Percentiles rank a stretch among this genome's conserved stretches.
phyloP scores from a whole-genome alignment of 2,113 vertebrate genomes.

The Hippocampus mohnikei region DNA sequence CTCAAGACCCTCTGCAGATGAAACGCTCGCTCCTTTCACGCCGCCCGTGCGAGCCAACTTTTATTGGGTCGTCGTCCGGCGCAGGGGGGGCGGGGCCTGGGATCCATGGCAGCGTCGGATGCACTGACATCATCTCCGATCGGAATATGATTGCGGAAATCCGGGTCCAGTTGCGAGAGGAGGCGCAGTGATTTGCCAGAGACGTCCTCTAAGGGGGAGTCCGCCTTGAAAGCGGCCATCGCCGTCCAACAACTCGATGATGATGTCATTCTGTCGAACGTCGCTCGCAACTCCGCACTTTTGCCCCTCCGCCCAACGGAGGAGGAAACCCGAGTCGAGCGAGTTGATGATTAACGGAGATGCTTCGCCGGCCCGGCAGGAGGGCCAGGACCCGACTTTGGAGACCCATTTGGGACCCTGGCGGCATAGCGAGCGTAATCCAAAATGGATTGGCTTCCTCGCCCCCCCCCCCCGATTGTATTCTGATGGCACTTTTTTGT shows the following conservation, averaged over 20 bases:
- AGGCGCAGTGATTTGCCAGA: too few relatives aligned
- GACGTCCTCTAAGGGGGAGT: too few relatives aligned
- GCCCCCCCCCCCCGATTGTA: neutral
- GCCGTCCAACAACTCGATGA: too few relatives aligned
- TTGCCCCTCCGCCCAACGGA: neutral
- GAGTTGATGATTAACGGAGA: conserved; percentile 57
- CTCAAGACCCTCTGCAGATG: neutral
- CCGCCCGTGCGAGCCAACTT: neutral
- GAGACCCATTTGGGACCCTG: too few relatives aligned
- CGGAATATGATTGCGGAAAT: too few relatives aligned
- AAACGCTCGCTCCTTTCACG: neutral
- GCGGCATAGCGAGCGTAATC: neutral
- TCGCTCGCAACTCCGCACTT: neutral
- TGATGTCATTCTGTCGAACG: neutral
- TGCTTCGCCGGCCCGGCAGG: conserved; percentile 21
- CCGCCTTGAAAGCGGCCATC: too few relatives aligned
- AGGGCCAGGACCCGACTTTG: conserved; percentile 11
- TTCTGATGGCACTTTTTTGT: neutral
- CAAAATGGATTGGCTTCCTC: neutral
- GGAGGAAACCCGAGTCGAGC: conserved; percentile 29
- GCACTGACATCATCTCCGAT: too few relatives aligned
- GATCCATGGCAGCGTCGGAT: too few relatives aligned
- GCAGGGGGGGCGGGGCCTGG: too few relatives aligned
- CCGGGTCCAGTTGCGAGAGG: too few relatives aligned
- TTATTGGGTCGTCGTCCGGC: neutral